Conservation (phyloP, 2,888 invertebrate genomes). For the Stenurella melanura region DNA sequence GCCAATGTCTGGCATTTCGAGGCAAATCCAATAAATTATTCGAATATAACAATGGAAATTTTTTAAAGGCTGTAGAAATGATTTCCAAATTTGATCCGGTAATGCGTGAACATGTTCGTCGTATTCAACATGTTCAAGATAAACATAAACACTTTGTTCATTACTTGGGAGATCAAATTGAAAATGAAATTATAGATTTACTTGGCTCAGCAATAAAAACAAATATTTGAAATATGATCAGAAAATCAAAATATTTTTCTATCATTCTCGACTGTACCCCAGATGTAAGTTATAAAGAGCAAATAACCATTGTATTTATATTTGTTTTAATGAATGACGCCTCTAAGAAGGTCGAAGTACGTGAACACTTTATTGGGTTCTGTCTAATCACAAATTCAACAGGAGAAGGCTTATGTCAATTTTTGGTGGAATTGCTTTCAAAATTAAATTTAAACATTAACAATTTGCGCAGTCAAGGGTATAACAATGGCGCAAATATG, state of each 20-base stretch:
- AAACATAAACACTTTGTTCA: neutral
- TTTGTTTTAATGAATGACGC: neutral
- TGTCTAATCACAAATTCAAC: neutral
- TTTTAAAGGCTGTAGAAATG: conserved; percentile 42
- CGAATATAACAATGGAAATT: conserved; percentile 40
- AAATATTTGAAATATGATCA: neutral
- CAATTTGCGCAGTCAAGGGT: conserved; percentile 58
- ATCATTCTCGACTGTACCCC: neutral
- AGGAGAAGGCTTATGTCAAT: neutral
- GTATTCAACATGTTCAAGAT: conserved; percentile 22
- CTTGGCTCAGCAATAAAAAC: neutral
- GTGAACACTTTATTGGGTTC: conserved; percentile 1
- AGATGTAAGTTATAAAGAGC: neutral
- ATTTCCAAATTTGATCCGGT: conserved; percentile 41
- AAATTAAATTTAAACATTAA: neutral
- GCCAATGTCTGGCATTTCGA: conserved; percentile 41
- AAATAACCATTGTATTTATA: neutral
- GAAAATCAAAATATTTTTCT: neutral
- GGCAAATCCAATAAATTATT: conserved; percentile 36
- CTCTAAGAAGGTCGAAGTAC: neutral
- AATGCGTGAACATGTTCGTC: conserved; percentile 39
- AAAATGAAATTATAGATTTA: neutral
- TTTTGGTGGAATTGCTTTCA: conserved; percentile 1
- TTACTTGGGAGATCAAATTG: neutral
- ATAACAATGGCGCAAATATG: conserved; percentile 63